These are phyloP conservation scores for Trachemys scripta DNA, from an alignment of 2,113 vertebrate genomes.

Conservation along the genomic window DNA sequence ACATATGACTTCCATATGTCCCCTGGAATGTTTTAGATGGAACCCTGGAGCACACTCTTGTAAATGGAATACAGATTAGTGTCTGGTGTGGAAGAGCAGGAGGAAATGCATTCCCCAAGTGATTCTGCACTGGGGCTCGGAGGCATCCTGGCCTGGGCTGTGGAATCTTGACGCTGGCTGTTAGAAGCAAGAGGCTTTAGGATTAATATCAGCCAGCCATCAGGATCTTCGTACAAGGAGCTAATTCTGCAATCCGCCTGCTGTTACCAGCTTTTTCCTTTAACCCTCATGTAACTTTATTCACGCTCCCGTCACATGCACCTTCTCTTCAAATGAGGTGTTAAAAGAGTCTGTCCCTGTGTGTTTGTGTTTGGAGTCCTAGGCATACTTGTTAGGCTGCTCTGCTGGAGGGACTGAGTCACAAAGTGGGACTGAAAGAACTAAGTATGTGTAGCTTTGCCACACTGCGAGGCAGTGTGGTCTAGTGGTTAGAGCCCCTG, in stretches of 20 bases:
- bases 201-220: rapidly evolving
- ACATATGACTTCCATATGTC: background rate
- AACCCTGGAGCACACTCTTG: background rate
- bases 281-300: background rate
- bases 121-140: background rate
- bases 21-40: background rate
- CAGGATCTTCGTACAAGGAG: background rate
- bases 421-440: background rate
- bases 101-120: background rate
- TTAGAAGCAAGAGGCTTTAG: background rate
- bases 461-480: background rate
- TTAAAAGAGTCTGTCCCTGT: background rate
- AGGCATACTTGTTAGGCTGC: background rate
- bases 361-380: background rate
- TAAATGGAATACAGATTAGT: background rate
- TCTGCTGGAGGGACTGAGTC: background rate
- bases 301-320: background rate
- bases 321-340: background rate
- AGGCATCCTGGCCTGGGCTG: background rate
- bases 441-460: background rate
- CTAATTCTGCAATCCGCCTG: background rate
- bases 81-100: background rate
- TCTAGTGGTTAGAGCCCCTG: background rate
- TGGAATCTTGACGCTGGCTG: background rate
- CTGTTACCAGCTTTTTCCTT: background rate